These are phyloP conservation scores for Trichonephila inaurata DNA, from an alignment of 1,140 invertebrate genomes.

Conservation along the genomic window DNA sequence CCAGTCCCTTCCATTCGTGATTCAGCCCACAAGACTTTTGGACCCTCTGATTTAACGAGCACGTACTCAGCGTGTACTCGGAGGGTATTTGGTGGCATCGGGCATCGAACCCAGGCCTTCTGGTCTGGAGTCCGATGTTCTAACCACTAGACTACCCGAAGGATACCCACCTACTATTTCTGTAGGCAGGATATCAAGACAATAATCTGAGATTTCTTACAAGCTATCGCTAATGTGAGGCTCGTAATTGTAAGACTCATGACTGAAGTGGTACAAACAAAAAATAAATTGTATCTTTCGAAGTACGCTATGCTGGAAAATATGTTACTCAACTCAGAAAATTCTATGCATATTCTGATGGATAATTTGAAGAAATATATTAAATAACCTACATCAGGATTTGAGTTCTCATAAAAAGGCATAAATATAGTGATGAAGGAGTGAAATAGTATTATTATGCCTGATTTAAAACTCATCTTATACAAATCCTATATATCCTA, in stretches of 20 bases:
- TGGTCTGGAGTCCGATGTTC: too few species aligned
- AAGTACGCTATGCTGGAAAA: not conserved
- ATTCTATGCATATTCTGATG: not conserved
- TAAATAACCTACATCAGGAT: not conserved
- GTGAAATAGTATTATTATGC: not conserved
- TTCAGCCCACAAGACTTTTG: too few species aligned
- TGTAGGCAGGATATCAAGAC: not conserved
- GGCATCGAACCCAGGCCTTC: too few species aligned
- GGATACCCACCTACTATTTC: too few species aligned
- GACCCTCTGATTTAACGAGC: too few species aligned
- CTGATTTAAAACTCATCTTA: not conserved
- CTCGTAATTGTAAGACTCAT: not conserved
- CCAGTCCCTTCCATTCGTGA: too few species aligned
- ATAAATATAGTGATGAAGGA: not conserved
- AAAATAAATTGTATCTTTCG: not conserved
- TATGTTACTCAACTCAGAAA: not conserved
- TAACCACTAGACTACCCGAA: too few species aligned
- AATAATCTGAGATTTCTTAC: slow-evolving; percentile 14
- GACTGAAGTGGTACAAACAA: not conserved
- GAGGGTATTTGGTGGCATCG: too few species aligned
- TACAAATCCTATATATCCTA: not conserved
- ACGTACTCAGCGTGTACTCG: too few species aligned
- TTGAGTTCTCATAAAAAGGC: not conserved
- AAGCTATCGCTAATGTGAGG: not conserved
- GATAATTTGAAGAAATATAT: not conserved